Evolutionary conservation across 2,797 vertebrate species (phyloP), one percentile per base, ranked within the genome.

Genomic region (Delichon dasypus): DNA sequence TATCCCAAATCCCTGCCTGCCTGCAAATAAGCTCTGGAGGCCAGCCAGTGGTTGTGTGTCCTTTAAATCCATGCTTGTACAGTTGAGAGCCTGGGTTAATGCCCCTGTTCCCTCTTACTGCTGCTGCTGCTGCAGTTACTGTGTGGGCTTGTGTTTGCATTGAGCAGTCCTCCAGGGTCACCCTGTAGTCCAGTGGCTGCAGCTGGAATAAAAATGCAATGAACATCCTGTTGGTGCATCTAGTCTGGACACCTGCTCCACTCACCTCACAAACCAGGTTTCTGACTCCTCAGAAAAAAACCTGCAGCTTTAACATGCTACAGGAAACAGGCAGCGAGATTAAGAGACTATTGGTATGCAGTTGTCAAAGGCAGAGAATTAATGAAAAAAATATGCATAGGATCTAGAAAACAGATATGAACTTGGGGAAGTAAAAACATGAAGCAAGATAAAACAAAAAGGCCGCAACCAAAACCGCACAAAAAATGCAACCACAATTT

Each of bases 401-500:
- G 3, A 30, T 48, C 66, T 75, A 72, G 47, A 58, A 84, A 84
- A 84, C 17, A 78, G 44, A 68, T 1, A 1, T 73, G 32, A 73
- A 64, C 15, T 68, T 60, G 29, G 23, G 57, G 74, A 89, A 62
- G 8, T 60, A 42, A 85, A 67, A 78, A 10, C 11, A 16, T 11
- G 0, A 45, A 67, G 5, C 19, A 51, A 79, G 82, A 16, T 6
- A 58, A 76, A 62, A 21, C 15, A 30, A 45, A 60, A 54, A 20
- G 11, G 23, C 2, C 17, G 26, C 40, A 51, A 0, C 20, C 57
- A 60, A 93, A 95, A 47, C 22, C n/a, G 66, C 48, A 54, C 25
- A 76, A 85, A 95, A 94, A 91, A 62, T 55, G 54, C 73, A 72
- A 80, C 34, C 5, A 13, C 47, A 55, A 16, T 90, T 85, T 92